Conservation (phyloP, 2,113 vertebrate species). For the Patagioenas fasciata region DNA sequence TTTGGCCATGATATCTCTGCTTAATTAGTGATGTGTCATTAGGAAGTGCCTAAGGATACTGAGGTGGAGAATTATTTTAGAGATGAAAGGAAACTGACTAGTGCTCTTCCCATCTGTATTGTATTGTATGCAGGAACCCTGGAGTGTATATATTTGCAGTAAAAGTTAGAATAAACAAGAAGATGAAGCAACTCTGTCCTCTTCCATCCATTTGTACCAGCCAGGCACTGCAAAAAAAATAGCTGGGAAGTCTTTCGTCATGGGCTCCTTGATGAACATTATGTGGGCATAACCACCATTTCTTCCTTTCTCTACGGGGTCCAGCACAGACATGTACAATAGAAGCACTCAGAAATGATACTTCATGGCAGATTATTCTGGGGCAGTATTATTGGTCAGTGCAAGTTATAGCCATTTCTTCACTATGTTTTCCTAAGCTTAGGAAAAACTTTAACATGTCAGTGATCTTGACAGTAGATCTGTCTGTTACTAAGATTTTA, state of each 20-base stretch:
- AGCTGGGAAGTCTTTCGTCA: background rate
- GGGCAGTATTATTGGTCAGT: background rate
- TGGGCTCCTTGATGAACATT: background rate
- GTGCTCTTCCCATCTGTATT: background rate
- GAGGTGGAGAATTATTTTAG: background rate
- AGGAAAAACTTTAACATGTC: background rate
- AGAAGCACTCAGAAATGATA: background rate
- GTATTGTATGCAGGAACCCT: background rate
- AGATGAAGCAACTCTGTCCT: background rate
- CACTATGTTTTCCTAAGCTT: background rate
- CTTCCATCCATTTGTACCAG: background rate
- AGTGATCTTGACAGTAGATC: background rate
- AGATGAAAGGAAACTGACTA: background rate
- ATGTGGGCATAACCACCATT: background rate
- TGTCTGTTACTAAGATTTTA: background rate
- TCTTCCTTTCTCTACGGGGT: background rate
- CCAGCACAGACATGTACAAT: background rate
- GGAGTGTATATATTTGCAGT: background rate
- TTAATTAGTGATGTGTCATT: slow-evolving; percentile 13
- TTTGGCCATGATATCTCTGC: background rate
- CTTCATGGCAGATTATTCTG: background rate
- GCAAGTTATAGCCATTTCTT: background rate
- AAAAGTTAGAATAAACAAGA: background rate
- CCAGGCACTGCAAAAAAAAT: background rate
- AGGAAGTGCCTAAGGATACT: background rate